Conservation (phyloP, 2,888 invertebrate species). For the Tipula confusa region DNA sequence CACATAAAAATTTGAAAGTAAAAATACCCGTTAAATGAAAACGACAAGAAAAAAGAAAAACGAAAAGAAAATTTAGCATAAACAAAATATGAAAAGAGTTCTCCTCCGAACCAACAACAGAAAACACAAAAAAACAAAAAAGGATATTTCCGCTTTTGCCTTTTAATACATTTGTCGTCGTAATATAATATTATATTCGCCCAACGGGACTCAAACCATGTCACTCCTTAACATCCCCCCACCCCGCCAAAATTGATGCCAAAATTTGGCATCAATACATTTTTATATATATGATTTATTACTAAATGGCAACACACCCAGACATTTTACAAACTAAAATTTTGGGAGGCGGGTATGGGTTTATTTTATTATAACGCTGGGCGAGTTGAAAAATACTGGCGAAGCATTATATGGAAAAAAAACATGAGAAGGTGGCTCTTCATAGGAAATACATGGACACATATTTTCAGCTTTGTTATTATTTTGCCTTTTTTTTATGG, state of each 20-base stretch:
- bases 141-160: not conserved
- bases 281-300: conserved; percentile 3
- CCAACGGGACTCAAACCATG: too few relatives aligned
- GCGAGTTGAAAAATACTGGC: not conserved
- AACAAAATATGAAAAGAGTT: conserved; percentile 3
- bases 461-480: not conserved
- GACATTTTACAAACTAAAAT: not conserved
- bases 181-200: not conserved
- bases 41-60: not conserved
- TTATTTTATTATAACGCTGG: not conserved
- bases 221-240: too few relatives aligned
- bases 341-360: not conserved
- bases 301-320: not conserved
- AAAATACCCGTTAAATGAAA: not conserved
- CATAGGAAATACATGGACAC: not conserved
- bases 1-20: not conserved
- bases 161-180: not conserved
- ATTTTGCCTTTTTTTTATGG: not conserved
- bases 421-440: not conserved
- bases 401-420: not conserved
- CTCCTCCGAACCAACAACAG: too few relatives aligned
- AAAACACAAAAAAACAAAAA: too few relatives aligned
- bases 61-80: not conserved
- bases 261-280: not conserved
- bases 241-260: not conserved